Percentiles rank a stretch among this genome's conserved stretches.
Evolutionary conservation across 2,797 vertebrate genomes (phyloP).

Genomic region (Pangasius macronema): DNA sequence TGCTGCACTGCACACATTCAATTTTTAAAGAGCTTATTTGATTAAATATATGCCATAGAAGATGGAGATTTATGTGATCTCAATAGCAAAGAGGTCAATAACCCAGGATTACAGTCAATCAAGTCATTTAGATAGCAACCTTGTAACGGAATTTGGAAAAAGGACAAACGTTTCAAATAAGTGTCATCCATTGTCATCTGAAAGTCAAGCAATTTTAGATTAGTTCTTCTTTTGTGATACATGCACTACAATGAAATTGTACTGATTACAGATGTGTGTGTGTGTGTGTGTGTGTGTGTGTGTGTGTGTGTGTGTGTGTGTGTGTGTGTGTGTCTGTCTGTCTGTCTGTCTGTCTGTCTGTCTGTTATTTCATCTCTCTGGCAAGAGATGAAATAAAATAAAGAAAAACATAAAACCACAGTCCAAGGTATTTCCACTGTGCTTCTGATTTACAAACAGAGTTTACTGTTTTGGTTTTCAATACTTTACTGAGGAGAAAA

Average conservation of each 20-base stretch:
- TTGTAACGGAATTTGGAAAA: background rate
- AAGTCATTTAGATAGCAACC: slow-evolving; percentile 15
- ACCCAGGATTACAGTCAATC: background rate
- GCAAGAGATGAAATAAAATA: slow-evolving; percentile 11
- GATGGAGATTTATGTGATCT: slow-evolving; percentile 14
- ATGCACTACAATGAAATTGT: background rate
- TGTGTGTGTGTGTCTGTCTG: background rate
- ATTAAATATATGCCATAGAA: slow-evolving; percentile 1
- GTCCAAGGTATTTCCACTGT: slow-evolving; percentile 19
- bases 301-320: background rate
- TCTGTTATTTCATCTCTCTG: slow-evolving; percentile 13
- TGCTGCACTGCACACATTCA: background rate
- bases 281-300: background rate
- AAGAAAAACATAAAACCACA: slow-evolving; percentile 25
- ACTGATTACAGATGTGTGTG: slow-evolving; percentile 5
- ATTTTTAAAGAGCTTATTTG: background rate
- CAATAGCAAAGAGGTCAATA: slow-evolving; percentile 2
- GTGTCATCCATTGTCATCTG: background rate
- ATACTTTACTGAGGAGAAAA: background rate
- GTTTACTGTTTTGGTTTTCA: background rate
- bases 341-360: background rate
- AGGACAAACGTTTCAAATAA: slow-evolving; percentile 2
- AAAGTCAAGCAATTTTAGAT: slow-evolving; percentile 1
- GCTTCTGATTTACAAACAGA: slow-evolving; percentile 6
- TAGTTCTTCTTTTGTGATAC: background rate